These are phyloP conservation scores for Catharus fuscescens DNA, from an alignment of 2,113 vertebrate species.

Conservation along the genomic window DNA sequence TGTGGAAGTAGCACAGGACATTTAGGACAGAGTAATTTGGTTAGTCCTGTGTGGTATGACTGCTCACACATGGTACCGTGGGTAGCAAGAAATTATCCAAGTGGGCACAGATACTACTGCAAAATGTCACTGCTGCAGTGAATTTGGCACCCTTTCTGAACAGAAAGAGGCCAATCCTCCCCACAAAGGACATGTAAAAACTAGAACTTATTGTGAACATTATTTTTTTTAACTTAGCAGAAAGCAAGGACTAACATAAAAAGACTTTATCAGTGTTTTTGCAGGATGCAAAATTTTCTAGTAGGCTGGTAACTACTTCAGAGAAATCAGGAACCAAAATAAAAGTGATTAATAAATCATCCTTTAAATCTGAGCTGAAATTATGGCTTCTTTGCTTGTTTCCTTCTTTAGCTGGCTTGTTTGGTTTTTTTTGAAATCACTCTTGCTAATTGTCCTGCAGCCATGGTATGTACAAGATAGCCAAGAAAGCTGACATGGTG, in stretches of 20 bases:
- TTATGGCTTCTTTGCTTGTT: background rate
- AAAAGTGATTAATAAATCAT: background rate
- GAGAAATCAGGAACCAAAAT: background rate
- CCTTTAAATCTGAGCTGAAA: background rate
- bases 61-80: background rate
- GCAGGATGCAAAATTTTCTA: background rate
- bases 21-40: background rate
- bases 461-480: slow-evolving; percentile 52
- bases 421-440: slow-evolving; percentile 34
- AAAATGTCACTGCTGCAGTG: slow-evolving; percentile 12
- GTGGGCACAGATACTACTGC: background rate
- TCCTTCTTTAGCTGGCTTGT: background rate
- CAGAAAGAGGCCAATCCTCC: background rate
- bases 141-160: background rate
- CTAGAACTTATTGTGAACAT: background rate
- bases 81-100: background rate
- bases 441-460: slow-evolving; percentile 58
- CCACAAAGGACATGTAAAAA: background rate
- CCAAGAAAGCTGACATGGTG: slow-evolving; percentile 69
- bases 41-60: background rate
- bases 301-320: background rate
- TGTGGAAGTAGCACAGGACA: background rate
- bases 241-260: background rate
- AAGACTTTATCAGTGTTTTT: background rate
- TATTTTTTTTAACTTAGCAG: background rate